Conservation (phyloP, 2,888 invertebrate genomes). For the Hyles lineata region DNA sequence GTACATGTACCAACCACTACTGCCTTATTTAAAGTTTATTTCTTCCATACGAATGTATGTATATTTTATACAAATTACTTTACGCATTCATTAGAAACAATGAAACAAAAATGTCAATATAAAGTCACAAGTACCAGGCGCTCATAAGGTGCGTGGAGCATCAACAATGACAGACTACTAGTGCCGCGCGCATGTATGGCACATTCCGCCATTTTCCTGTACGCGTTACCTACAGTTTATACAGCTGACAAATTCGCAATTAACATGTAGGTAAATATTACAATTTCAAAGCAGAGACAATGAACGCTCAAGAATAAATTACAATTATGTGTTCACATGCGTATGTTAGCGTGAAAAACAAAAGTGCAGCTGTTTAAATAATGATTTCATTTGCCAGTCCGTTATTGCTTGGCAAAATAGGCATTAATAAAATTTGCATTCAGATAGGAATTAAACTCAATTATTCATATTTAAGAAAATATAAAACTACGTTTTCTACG, state of each 20-base stretch:
- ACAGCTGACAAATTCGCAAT: constrained; percentile 31
- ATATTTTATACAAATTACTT: not conserved
- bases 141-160: constrained; percentile 16
- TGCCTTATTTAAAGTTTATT: not conserved
- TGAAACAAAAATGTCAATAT: constrained; percentile 16
- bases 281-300: constrained; percentile 29
- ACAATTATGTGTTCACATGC: constrained; percentile 24
- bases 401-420: not conserved
- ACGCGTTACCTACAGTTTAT: constrained; percentile 17
- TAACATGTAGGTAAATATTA: constrained; percentile 32
- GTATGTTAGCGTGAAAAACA: constrained; percentile 30
- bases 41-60: not conserved
- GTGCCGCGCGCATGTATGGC: constrained; percentile 11
- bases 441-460: too few relatives aligned
- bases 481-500: not conserved
- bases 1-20: too few relatives aligned
- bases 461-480: not conserved
- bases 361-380: constrained; percentile 29
- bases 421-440: too few relatives aligned
- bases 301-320: constrained; percentile 26
- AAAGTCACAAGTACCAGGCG: constrained; percentile 31
- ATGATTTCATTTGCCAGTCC: constrained; percentile 16
- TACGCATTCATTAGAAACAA: not conserved
- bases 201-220: constrained; percentile 26
- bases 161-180: not conserved